These are phyloP conservation scores for Eupithecia pulchellata DNA, from an alignment of 2,888 invertebrate genomes.

Conservation along the genomic window DNA sequence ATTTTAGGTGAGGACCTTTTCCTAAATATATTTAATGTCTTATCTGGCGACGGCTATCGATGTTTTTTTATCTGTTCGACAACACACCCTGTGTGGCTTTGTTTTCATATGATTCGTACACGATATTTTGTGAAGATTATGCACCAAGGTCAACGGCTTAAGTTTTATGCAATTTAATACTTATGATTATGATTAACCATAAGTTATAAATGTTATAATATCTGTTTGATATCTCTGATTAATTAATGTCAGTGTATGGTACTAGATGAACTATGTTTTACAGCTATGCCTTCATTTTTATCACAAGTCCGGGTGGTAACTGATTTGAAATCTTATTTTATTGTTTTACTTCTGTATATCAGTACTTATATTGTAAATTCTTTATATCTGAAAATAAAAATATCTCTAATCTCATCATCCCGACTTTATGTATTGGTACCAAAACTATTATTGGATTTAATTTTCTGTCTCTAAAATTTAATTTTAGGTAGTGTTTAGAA, in stretches of 20 bases:
- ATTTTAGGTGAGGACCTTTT: background rate
- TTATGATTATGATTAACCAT: background rate
- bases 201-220: background rate
- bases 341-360: no score
- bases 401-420: background rate
- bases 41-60: background rate
- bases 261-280: background rate
- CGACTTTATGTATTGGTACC: no score
- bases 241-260: background rate
- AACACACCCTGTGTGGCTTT: background rate
- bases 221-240: background rate
- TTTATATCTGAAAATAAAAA: conserved; percentile 4
- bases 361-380: no score
- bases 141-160: background rate
- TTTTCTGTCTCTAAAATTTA: no score
- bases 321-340: background rate
- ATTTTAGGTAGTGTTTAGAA: no score
- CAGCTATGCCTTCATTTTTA: background rate
- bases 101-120: background rate
- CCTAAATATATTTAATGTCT: background rate
- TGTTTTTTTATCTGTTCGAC: background rate
- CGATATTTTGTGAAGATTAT: background rate
- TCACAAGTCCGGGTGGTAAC: background rate
- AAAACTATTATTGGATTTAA: no score
- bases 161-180: background rate